Evolutionary conservation across 1,140 invertebrate genomes (phyloP).

Genomic region (Stegodyphus mimosarum): DNA sequence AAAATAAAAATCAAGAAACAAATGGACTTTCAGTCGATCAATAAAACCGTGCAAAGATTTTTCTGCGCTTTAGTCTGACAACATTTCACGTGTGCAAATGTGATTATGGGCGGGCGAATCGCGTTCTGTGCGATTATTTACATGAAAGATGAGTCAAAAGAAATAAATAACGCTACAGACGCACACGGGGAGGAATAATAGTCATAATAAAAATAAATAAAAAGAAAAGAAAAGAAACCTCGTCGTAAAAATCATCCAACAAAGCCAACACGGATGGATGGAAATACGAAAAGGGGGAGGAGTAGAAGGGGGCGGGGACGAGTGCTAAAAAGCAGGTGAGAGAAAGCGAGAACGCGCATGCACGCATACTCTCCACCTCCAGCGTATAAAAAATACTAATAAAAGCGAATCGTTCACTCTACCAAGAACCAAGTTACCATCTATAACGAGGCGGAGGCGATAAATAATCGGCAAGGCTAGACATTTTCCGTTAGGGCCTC

Average conservation of each 20-base stretch:
- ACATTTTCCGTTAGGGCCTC: neutral
- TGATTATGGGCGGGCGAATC: slow-evolving; percentile 42
- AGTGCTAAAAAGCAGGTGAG: slow-evolving; percentile 30
- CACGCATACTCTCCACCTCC: slow-evolving; percentile 20
- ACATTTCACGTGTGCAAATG: neutral
- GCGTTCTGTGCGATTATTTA: slow-evolving; percentile 50
- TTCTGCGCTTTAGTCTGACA: neutral
- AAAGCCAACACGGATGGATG: slow-evolving; percentile 30
- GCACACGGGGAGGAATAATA: no score
- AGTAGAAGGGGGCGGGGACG: slow-evolving; percentile 21
- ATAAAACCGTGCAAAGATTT: no score
- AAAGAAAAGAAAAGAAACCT: slow-evolving; percentile 30
- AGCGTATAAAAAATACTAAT: slow-evolving; percentile 4
- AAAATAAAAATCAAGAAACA: no score
- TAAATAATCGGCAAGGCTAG: neutral
- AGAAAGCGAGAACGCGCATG: slow-evolving; percentile 4
- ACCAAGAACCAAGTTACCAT: slow-evolving; percentile 6
- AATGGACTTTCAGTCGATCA: no score
- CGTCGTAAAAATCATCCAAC: slow-evolving; percentile 50
- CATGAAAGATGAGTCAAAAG: slow-evolving; percentile 52
- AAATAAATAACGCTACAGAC: slow-evolving; percentile 40
- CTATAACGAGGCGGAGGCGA: neutral
- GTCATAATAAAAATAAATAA: no score
- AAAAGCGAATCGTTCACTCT: slow-evolving; percentile 14
- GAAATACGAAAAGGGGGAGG: neutral